Evolutionary conservation across 2,888 invertebrate genomes (phyloP).

Genomic region (Sericinus montela): DNA sequence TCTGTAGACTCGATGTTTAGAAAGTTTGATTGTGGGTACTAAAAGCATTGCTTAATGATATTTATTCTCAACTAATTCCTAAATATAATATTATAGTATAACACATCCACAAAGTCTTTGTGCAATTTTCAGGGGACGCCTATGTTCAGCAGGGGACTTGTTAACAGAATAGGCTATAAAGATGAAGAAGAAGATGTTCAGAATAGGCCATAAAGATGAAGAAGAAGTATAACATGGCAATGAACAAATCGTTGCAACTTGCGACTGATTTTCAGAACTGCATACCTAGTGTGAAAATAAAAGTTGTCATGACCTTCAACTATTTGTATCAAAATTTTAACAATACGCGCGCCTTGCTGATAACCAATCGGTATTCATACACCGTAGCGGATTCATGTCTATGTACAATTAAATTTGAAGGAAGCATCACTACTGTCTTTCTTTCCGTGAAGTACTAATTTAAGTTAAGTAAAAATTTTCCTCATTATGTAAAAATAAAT

Average conservation of each 20-base stretch:
- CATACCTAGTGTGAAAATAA: background rate
- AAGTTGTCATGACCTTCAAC: slow-evolving; percentile 1
- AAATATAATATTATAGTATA: too few species aligned
- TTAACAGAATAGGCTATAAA: too few species aligned
- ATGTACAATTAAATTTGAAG: slow-evolving; percentile 7
- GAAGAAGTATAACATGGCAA: background rate
- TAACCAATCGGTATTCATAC: background rate
- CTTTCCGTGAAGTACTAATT: slow-evolving; percentile 40
- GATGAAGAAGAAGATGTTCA: too few species aligned
- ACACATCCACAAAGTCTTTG: too few species aligned
- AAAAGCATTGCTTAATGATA: too few species aligned
- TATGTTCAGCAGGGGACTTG: too few species aligned
- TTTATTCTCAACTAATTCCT: too few species aligned
- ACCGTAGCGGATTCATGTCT: slow-evolving; percentile 13
- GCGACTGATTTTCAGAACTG: background rate
- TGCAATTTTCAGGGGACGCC: too few species aligned
- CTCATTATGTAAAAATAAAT: too few species aligned
- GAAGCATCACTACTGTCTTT: slow-evolving; percentile 18
- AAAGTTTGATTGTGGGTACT: too few species aligned
- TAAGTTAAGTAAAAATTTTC: background rate
- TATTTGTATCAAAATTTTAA: background rate
- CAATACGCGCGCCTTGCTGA: background rate
- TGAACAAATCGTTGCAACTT: background rate
- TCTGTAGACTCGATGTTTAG: too few species aligned
- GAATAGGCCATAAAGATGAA: too few species aligned